Evolutionary conservation across 2,113 vertebrate genomes (phyloP).

Genomic region (Rhea americana): DNA sequence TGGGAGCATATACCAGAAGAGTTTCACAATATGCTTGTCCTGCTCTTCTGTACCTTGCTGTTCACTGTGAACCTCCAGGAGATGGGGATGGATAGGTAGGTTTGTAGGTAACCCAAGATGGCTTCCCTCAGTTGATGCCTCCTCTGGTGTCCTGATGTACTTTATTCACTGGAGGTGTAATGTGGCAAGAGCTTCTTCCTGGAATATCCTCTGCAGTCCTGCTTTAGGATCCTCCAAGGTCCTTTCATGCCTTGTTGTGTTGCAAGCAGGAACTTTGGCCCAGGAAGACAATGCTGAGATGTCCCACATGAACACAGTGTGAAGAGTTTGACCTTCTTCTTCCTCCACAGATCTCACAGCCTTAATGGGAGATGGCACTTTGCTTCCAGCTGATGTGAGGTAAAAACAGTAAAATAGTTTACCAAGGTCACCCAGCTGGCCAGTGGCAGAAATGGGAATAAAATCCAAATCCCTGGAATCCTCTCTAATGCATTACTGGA

Average conservation of each 20-base stretch:
- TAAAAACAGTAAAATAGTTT: background rate
- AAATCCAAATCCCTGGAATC: background rate
- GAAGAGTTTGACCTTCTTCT: background rate
- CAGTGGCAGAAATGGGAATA: background rate
- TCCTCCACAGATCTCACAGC: accelerated
- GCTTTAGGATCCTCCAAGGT: background rate
- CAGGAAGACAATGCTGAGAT: accelerated
- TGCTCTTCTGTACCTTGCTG: background rate
- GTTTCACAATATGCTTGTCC: no score
- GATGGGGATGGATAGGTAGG: no score
- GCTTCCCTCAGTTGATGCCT: background rate
- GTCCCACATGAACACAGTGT: background rate
- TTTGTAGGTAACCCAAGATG: background rate
- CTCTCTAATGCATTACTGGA: background rate
- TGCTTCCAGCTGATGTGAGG: background rate
- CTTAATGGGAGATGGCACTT: background rate
- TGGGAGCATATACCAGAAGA: no score
- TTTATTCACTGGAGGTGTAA: background rate
- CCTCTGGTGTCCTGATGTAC: background rate
- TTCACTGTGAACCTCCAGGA: background rate
- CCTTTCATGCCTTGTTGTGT: background rate
- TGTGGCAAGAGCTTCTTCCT: background rate
- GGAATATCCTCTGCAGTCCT: background rate
- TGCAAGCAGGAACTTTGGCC: background rate
- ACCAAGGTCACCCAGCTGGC: background rate